Evolutionary conservation across 2,888 invertebrate species (phyloP).

Genomic region (Noctua comes): DNA sequence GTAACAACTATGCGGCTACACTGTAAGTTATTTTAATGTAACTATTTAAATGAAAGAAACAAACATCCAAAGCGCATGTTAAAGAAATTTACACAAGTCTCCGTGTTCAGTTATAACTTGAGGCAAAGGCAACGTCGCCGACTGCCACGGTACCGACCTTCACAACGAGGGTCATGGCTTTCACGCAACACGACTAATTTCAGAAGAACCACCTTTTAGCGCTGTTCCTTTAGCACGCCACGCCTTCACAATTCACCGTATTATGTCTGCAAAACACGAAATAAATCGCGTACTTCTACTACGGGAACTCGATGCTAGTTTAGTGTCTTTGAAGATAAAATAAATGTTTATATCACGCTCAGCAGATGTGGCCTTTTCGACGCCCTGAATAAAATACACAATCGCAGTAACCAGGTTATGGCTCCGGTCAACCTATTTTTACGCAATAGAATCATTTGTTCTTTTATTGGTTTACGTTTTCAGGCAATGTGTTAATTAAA

Average conservation of each 20-base stretch:
- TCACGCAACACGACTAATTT: slow-evolving; percentile 79
- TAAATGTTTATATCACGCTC: slow-evolving; percentile 52
- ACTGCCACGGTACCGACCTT: slow-evolving; percentile 84
- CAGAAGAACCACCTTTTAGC: slow-evolving; percentile 71
- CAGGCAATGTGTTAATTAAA: slow-evolving; percentile 22
- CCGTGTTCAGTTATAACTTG: slow-evolving; percentile 53
- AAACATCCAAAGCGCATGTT: slow-evolving; percentile 47
- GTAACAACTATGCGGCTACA: slow-evolving; percentile 8
- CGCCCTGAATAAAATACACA: slow-evolving; percentile 52
- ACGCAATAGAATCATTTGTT: slow-evolving; percentile 34
- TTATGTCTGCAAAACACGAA: slow-evolving; percentile 73
- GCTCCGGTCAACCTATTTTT: slow-evolving; percentile 50
- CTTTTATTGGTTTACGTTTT: slow-evolving; percentile 42
- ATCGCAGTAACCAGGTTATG: slow-evolving; percentile 52
- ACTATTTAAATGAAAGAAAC: slow-evolving; percentile 32
- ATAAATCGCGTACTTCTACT: slow-evolving; percentile 59
- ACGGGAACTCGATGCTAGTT: slow-evolving; percentile 57
- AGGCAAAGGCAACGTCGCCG: slow-evolving; percentile 76
- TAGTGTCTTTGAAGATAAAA: slow-evolving; percentile 52
- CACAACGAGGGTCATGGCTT: slow-evolving; percentile 77
- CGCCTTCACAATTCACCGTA: slow-evolving; percentile 65
- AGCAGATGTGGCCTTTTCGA: slow-evolving; percentile 60
- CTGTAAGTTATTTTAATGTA: slow-evolving; percentile 19
- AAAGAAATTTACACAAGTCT: slow-evolving; percentile 50
- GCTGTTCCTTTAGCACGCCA: slow-evolving; percentile 79